Percentiles rank a stretch among this genome's conserved stretches.
Conservation (phyloP, 64 coral and sea anemone genomes). For the Orbicella faveolata region DNA sequence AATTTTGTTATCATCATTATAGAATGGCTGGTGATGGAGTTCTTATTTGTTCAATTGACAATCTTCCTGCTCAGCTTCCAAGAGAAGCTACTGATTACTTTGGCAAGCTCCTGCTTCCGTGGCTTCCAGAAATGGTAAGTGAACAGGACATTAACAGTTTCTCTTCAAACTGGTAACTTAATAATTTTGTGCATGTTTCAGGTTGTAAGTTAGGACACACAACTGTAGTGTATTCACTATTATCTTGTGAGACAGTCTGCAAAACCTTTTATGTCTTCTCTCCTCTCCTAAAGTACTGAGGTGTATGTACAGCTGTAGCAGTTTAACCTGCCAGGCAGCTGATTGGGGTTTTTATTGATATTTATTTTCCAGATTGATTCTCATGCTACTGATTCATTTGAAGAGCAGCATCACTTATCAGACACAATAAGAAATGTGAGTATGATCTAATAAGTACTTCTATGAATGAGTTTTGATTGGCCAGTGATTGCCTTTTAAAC, state of each 20-base stretch:
- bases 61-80: conserved; percentile 95
- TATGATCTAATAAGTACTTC: background rate
- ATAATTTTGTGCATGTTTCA: too few species aligned
- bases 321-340: background rate
- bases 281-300: background rate
- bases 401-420: conserved; percentile 70
- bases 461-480: too few species aligned
- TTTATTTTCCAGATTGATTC: conserved; percentile 75
- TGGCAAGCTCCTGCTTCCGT: conserved; percentile 96
- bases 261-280: background rate
- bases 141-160: background rate
- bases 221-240: too few species aligned
- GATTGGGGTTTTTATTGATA: background rate
- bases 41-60: conserved; percentile 96
- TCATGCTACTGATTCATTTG: conserved; percentile 75
- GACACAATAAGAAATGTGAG: conserved; percentile 92
- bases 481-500: too few species aligned
- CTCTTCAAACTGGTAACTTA: too few species aligned
- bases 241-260: too few species aligned
- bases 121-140: conserved; percentile 95
- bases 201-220: too few species aligned
- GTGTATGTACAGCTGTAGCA: too few species aligned
- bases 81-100: conserved; percentile 98
- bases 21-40: conserved; percentile 99
- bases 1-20: background rate